Base-by-base conservation (phyloP, 2,113 vertebrate species). In the Crotalus horridus region DNA sequence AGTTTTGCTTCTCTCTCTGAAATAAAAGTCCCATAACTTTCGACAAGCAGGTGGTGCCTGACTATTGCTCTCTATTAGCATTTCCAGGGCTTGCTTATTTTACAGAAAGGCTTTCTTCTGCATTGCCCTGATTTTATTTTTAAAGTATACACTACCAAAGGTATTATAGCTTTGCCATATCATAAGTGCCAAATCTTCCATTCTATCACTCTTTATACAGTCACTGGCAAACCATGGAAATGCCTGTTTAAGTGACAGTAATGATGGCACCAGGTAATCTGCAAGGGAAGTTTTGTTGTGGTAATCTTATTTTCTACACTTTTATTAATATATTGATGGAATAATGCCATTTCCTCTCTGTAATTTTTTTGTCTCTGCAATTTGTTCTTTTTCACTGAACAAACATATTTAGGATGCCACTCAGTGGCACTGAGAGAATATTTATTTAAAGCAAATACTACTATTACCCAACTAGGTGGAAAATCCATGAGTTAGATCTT, bases 401-500 rank as follows among this genome's bases (percentile, higher is more conserved):
- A 97, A 96, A 97, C 43, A 92, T 97, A 98, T 97, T 97, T 97
- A 98, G 95, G 97, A 98, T 97, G 97, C 97, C 97, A 97, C 96
- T 97, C 91, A 95, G 95, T 95, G 95, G 94, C 96, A 94, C 97
- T 96, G 97, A 98, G 97, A 96, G 97, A 97, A 98, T 97, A 98
- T 98, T 97, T 98, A 98, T 98, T 97, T 98, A 97, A 90, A 98
- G 98, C 97, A 97, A 98, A 98, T 98, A 98, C 97, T 97, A 97
- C 97, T 98, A 97, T 98, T 98, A 97, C 96, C 97, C 97, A 98
- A 98, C 97, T 97, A 98, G 97, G 97, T 97, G 96, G 97, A 98
- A 98, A 98, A 98, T 98, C 97, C 97, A 96, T 96, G 97, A 97
- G 97, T 97, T 97, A 97, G 96, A 96, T 96, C 98, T 97, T 97